phyloP scores from a whole-genome alignment of 2,888 invertebrate species.

The Metalampra italica region DNA sequence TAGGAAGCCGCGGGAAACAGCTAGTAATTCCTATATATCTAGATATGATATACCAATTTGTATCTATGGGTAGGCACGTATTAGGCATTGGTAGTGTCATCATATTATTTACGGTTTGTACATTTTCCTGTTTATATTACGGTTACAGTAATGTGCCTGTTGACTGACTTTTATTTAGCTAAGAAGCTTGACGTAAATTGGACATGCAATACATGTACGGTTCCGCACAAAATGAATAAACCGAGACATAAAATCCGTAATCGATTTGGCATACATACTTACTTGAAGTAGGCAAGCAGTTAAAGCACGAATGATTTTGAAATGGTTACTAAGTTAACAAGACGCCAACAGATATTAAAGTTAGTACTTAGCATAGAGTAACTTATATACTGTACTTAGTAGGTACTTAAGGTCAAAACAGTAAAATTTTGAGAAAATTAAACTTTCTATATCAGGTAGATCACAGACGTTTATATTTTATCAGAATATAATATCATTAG shows the following conservation, averaged over 20 bases:
- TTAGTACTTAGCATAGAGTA: constrained; percentile 9
- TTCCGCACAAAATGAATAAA: constrained; percentile 42
- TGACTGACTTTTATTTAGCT: constrained; percentile 23
- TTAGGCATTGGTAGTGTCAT: no score
- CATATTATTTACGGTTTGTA: no score
- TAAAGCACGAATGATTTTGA: constrained; percentile 51
- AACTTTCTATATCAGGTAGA: no score
- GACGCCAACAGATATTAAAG: constrained; percentile 52
- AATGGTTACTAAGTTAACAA: constrained; percentile 62
- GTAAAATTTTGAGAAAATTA: no score
- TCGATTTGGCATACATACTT: constrained; percentile 46
- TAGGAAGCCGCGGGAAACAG: no score
- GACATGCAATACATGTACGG: constrained; percentile 32
- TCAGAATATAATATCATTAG: no score
- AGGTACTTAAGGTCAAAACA: no score
- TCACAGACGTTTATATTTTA: no score
- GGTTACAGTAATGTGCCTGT: constrained; percentile 1
- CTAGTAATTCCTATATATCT: no score
- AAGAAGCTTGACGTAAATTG: constrained; percentile 29
- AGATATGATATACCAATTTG: no score
- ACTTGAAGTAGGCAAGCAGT: constrained; percentile 30
- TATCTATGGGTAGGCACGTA: no score
- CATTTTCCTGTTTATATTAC: neutral
- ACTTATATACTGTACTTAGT: no score
- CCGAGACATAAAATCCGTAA: constrained; percentile 44